Base-by-base conservation (phyloP, 2,888 invertebrate genomes). In the Nycteola revayana region DNA sequence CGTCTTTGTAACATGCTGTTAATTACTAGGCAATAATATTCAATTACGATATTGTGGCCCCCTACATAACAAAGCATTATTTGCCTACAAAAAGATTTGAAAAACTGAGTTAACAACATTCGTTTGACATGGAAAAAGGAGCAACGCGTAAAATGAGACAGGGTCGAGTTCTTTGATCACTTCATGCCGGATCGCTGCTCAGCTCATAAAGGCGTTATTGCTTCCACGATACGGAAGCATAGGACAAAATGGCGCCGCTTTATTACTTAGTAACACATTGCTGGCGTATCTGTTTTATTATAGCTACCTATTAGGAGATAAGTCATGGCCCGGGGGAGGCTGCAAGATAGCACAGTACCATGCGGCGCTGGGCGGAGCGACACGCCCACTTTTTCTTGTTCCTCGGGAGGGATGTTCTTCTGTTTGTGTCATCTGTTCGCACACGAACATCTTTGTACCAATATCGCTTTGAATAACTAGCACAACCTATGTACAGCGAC, bases 181-280 rank as follows among this genome's bases (percentile, higher is more conserved):
- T 72, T 72, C 61, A 71, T 66, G 69, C 65, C 74, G 73, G 74
- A 58, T 77, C 77, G 68, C 60, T 71, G 78, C 75, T 77, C 77
- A 63, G 68, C 70, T 80, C 82, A 82, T 80, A 80, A 80, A 78
- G 70, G 70, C 82, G 76, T 79, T 83, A 82, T 84, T 84, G 75
- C 80, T 66, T 68, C 63, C 53, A 57, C 61, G 57, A 71, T 73
- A 64, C 73, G 80, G 81, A 85, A 82, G 73, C 72, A 67, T 62
- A 67, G 77, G 75, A 75, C 84, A 88, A 88, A 82, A 88, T 87
- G 87, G 87, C 87, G 83, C 69, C 75, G 77, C 85, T 84, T 85
- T 86, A 86, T 87, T 85, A 86, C 87, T 87, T 85, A 88, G 83
- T 84, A 84, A 84, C 86, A 86, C 85, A 80, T 82, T 75, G 74